Conservation (phyloP, 2,113 vertebrate genomes). For the Notothenia coriiceps region DNA sequence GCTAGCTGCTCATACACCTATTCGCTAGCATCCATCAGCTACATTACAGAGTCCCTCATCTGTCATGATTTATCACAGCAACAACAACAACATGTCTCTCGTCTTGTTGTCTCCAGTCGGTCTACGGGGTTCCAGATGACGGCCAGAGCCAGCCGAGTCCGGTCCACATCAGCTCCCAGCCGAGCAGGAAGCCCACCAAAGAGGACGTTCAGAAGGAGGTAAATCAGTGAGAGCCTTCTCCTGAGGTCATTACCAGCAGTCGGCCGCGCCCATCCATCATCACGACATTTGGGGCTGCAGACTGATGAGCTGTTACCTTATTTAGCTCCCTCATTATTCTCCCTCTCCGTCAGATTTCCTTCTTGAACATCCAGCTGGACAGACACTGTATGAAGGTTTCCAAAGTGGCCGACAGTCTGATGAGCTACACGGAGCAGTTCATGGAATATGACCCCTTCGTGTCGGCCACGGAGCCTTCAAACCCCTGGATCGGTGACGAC, state of each 20-base stretch:
- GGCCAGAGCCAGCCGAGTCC: constrained; percentile 91
- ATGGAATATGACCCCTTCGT: constrained; percentile 93
- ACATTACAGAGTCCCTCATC: neutral
- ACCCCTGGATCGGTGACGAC: constrained; percentile 95
- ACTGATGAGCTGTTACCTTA: constrained; percentile 53
- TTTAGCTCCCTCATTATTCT: constrained; percentile 63
- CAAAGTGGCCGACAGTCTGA: constrained; percentile 97
- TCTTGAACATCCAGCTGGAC: constrained; percentile 94
- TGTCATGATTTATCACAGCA: neutral
- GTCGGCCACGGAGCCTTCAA: constrained; percentile 91
- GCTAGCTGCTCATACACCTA: neutral
- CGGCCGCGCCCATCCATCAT: constrained; percentile 54
- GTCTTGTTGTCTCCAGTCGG: constrained; percentile 83
- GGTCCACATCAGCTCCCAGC: constrained; percentile 88
- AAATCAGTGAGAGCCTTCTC: constrained; percentile 34
- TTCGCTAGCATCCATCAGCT: constrained; percentile 22
- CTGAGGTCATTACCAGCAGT: constrained; percentile 28
- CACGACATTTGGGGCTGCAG: constrained; percentile 21
- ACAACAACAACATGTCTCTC: neutral
- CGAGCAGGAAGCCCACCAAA: constrained; percentile 90
- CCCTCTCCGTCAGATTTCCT: constrained; percentile 87
- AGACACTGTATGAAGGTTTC: constrained; percentile 99
- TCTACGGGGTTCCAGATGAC: constrained; percentile 93
- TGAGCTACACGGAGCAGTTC: constrained; percentile 94
- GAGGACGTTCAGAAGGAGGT: constrained; percentile 95